Base-by-base conservation (phyloP, 2,797 vertebrate genomes). In the Takifugu ocellatus region DNA sequence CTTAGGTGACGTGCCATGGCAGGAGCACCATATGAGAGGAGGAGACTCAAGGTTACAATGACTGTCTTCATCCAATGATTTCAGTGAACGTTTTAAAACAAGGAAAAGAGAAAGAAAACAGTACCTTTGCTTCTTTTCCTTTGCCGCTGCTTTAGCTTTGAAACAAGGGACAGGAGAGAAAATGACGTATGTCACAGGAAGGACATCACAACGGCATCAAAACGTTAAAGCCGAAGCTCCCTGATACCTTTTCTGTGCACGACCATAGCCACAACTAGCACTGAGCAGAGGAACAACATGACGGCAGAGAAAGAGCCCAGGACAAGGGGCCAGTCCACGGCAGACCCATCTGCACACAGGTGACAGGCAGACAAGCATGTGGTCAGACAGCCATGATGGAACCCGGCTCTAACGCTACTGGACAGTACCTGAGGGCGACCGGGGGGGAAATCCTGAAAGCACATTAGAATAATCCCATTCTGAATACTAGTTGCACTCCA, bases 321-420 rank as follows among this genome's bases (percentile, higher is more conserved):
- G 0, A 90, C n/a, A 3, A 93, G 74, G 25, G 90, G 86, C 86
- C 85, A 92, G 54, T 87, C 91, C 61, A 84, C 53, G 17, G 6
- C 26, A 16, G 64, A 39, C 11, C 21, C 2, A 59, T 17, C 79
- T 79, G 63, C 43, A 55, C 21, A 69, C 27, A 70, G 12, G 4
- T 0, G 14, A 11, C 12, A 39, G 33, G 10, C 36, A 39, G 36
- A 39, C 36, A 14, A 39, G 1, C 36, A 21, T 21, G 16, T 2
- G 2, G 7, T 46, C 16, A 43, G 42, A 43, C 15, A 43, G 42
- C 42, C 5, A 10, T 16, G 42, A 43, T 43, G 16, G 12, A 43
- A 14, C 31, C 31, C 49, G 3, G 25, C 5, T 46, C 53, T 5
- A 25, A 48, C 24, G 0, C 25, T 3, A 25, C 49, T 2, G 31